A percentile compares a stretch with the other conserved stretches of the same genome.
Conservation (phyloP, 2,113 vertebrate species). For the Gnathonemus longibarbis region DNA sequence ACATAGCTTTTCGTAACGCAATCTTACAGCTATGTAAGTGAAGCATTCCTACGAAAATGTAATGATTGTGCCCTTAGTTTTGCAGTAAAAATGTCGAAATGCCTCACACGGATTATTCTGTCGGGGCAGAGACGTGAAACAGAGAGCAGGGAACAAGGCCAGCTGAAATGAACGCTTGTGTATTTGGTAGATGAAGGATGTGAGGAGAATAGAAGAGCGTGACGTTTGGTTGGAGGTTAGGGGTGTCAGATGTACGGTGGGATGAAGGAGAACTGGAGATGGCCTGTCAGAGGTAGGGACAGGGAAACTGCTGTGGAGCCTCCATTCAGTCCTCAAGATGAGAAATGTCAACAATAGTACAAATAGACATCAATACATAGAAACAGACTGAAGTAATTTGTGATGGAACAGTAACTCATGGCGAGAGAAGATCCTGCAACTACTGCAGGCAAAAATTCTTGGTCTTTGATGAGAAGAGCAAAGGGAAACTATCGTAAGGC, state of each 20-base stretch:
- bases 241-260: not conserved
- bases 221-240: not conserved
- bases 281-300: not conserved
- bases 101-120: not conserved
- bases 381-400: not conserved
- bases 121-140: not conserved
- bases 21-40: not conserved
- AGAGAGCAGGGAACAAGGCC: not conserved
- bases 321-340: not conserved
- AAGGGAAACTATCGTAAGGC: not conserved
- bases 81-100: not conserved
- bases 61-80: not conserved
- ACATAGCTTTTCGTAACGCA: not conserved
- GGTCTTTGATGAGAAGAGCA: not conserved
- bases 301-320: not conserved
- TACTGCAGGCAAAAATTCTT: not conserved
- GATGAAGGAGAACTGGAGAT: not conserved
- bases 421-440: not conserved
- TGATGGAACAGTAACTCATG: not conserved
- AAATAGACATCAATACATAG: too few relatives aligned
- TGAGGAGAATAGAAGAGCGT: not conserved
- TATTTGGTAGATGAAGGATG: not conserved
- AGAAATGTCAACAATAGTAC: not conserved
- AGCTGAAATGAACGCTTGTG: not conserved
- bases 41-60: not conserved